Percentiles rank a stretch among this genome's conserved stretches.
Conservation (phyloP, 2,797 vertebrate genomes). For the Argyrosomus regius region DNA sequence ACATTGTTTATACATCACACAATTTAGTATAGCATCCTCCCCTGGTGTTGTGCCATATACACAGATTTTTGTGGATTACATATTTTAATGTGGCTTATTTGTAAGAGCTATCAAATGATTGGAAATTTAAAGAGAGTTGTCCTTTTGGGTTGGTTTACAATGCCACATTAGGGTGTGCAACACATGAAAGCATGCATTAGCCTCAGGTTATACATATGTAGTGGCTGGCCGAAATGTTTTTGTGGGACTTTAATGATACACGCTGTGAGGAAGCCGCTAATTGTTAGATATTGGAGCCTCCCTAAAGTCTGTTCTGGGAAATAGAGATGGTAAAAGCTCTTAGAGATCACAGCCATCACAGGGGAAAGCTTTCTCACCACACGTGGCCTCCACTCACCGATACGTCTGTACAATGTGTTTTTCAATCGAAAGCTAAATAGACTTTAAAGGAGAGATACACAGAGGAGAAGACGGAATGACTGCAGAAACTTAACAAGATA, state of each 20-base stretch:
- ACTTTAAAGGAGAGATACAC: conserved; percentile 40
- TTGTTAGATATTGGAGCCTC: conserved; percentile 68
- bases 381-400: conserved; percentile 6
- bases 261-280: conserved; percentile 66
- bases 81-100: conserved; percentile 9
- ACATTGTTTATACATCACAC: conserved; percentile 50
- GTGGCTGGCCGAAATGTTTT: conserved; percentile 47
- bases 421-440: conserved; percentile 40
- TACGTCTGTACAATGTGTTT: conserved; percentile 24
- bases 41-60: background rate
- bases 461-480: background rate
- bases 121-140: conserved; percentile 14
- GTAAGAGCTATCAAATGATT: background rate
- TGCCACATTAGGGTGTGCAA: background rate
- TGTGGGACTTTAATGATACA: conserved; percentile 66
- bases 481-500: background rate
- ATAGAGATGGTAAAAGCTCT: conserved; percentile 75
- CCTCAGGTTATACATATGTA: conserved; percentile 12
- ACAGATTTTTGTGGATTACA: background rate
- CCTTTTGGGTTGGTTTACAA: background rate
- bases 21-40: conserved; percentile 26
- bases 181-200: conserved; percentile 45
- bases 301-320: conserved; percentile 71
- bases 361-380: conserved; percentile 60
- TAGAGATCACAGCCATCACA: conserved; percentile 62